phyloP scores from a whole-genome alignment of 2,797 vertebrate genomes.

The Oreortyx pictus region DNA sequence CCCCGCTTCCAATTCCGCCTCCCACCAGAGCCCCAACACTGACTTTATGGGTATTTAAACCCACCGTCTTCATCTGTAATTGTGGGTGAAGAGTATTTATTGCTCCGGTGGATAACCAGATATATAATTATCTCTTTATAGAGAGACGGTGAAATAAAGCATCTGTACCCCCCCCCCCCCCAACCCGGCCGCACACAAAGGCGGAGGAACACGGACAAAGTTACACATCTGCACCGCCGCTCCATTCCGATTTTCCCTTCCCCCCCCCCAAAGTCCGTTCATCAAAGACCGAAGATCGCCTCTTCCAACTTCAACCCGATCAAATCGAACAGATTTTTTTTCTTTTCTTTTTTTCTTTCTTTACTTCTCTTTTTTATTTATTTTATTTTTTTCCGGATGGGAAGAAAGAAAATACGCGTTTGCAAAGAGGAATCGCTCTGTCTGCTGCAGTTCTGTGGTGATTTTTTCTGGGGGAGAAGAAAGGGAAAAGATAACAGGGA shows the following conservation, averaged over 20 bases:
- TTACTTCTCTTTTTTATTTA: no score
- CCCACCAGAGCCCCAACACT: neutral
- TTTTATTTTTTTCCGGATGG: neutral
- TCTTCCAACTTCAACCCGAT: neutral
- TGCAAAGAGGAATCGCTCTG: neutral
- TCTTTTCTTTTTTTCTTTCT: no score
- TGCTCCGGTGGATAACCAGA: constrained; percentile 38
- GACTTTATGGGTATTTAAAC: constrained; percentile 54
- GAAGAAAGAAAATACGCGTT: neutral
- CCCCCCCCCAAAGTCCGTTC: neutral
- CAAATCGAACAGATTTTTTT: no score
- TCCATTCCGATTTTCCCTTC: neutral
- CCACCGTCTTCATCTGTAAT: constrained; percentile 40
- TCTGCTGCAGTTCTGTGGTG: neutral
- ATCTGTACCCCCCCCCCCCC: neutral
- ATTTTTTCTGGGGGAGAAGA: neutral
- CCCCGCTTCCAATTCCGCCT: neutral
- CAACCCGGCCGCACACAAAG: constrained; percentile 3
- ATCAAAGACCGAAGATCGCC: neutral
- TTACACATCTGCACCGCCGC: neutral
- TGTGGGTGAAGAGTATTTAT: constrained; percentile 60
- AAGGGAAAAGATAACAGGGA: neutral
- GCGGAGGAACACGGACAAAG: neutral
- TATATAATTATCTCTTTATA: constrained; percentile 57
- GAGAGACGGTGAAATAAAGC: constrained; percentile 46